Evolutionary conservation across 1,140 invertebrate genomes (phyloP).

Genomic region (Neodiprion fabricii): DNA sequence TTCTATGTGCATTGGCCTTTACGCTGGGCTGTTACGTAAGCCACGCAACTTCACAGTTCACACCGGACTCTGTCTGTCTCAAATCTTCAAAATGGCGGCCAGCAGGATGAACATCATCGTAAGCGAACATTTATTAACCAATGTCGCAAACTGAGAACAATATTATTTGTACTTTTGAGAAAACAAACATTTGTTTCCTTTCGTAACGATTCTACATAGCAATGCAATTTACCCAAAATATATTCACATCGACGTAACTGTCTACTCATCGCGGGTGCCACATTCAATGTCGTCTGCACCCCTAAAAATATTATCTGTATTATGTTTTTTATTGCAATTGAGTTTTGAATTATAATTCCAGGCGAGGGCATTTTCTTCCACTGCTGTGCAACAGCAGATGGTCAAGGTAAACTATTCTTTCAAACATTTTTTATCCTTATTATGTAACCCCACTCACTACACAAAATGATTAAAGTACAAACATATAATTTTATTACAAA

Average conservation of each 20-base stretch:
- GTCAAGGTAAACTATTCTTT: conserved; percentile 60
- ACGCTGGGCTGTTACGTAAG: too few relatives aligned
- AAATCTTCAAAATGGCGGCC: conserved; percentile 34
- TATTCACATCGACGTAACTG: conserved; percentile 6
- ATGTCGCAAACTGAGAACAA: background rate
- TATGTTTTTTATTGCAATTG: conserved; percentile 15
- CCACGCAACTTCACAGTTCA: background rate
- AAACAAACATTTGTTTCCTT: conserved; percentile 13
- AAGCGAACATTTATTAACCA: conserved; percentile 24
- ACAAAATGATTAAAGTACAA: conserved; percentile 20
- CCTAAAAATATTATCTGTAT: background rate
- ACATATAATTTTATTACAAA: conserved; percentile 1
- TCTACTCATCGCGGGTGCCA: background rate
- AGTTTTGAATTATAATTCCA: conserved; percentile 37
- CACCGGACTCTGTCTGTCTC: background rate
- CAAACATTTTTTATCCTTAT: conserved; percentile 5
- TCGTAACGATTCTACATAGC: conserved; percentile 13
- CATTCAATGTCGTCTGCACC: conserved; percentile 5
- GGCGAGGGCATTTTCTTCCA: conserved; percentile 60
- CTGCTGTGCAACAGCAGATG: conserved; percentile 59
- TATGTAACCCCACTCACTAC: conserved; percentile 5
- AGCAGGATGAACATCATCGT: conserved; percentile 38
- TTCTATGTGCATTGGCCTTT: too few relatives aligned
- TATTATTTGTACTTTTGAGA: background rate
- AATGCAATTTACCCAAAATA: background rate